Evolutionary conservation across 2,113 vertebrate genomes (phyloP).

Genomic region (Carlito syrichta): DNA sequence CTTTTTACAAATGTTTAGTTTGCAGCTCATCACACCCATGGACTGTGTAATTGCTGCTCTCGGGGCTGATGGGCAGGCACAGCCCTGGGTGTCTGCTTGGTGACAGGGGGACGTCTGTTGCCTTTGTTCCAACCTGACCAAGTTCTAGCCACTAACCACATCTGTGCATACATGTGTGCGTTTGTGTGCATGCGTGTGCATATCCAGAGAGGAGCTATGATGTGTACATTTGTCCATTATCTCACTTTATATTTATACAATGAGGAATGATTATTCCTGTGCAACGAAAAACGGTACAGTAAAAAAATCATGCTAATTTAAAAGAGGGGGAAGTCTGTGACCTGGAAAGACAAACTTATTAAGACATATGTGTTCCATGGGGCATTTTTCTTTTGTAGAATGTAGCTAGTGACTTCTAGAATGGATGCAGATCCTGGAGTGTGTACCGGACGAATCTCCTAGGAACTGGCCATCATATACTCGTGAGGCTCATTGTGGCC

Average conservation of each 20-base stretch:
- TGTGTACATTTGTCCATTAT: background rate
- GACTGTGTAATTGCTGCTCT: constrained; percentile 62
- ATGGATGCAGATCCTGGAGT: background rate
- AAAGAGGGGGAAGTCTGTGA: background rate
- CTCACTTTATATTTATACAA: background rate
- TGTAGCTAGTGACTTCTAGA: background rate
- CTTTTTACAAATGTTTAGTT: constrained; percentile 77
- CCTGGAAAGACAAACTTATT: background rate
- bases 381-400: background rate
- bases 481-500: background rate
- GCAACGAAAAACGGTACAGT: background rate
- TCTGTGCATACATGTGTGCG: too few relatives aligned
- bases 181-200: background rate
- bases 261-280: background rate
- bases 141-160: background rate
- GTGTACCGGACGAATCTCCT: background rate
- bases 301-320: background rate
- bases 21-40: constrained; percentile 69
- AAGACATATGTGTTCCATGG: background rate
- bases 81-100: constrained; percentile 35
- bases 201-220: background rate
- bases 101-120: background rate
- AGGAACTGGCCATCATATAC: rapidly evolving
- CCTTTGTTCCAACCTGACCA: background rate
- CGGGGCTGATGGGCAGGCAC: constrained; percentile 40